Evolutionary conservation across 2,797 vertebrate species (phyloP).

Genomic region (Muscicapa comitata): DNA sequence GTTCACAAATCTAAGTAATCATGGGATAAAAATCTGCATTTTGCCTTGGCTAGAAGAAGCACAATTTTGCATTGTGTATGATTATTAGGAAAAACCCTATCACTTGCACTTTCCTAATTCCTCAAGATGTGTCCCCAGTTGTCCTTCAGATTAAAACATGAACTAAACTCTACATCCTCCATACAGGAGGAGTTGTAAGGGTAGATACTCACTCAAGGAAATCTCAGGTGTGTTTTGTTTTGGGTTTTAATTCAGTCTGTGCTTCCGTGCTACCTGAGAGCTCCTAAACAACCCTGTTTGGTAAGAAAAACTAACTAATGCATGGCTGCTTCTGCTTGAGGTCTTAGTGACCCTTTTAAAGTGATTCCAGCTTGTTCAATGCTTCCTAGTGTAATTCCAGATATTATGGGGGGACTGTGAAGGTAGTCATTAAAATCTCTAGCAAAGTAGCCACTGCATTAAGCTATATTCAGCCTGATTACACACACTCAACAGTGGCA

Average conservation of each 20-base stretch:
- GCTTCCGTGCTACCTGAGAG: not conserved
- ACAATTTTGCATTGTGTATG: not conserved
- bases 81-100: not conserved
- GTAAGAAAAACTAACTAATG: not conserved
- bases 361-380: not conserved
- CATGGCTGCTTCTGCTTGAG: not conserved
- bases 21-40: not conserved
- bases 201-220: not conserved
- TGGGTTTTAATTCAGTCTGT: not conserved
- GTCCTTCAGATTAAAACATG: not conserved
- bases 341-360: not conserved
- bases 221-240: not conserved
- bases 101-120: not conserved
- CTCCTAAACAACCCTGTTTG: not conserved
- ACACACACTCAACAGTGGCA: not conserved
- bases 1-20: not conserved
- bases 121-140: not conserved
- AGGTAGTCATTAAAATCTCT: not conserved
- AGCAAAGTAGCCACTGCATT: not conserved
- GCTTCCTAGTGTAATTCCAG: not conserved
- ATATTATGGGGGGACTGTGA: not conserved
- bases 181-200: not conserved
- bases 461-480: not conserved
- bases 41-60: not conserved
- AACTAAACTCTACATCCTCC: not conserved